A percentile compares a stretch with the other conserved stretches of the same genome.
phyloP scores from a whole-genome alignment of 2,113 vertebrate species.

The Circaetus cinerascens region DNA sequence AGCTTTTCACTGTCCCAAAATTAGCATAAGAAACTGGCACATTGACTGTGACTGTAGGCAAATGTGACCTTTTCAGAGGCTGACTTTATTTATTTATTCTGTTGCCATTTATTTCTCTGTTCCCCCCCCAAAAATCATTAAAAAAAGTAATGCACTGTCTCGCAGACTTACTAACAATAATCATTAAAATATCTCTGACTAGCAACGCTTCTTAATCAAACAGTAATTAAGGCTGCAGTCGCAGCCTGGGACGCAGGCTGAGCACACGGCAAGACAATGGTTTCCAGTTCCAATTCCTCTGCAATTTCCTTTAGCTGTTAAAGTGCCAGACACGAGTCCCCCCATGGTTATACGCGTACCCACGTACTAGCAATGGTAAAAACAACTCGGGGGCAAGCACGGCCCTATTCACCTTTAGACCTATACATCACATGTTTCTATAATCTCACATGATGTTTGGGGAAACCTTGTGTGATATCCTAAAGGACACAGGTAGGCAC shows the following conservation, averaged over 20 bases:
- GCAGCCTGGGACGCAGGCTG: background rate
- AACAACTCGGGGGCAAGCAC: background rate
- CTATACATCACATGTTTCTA: background rate
- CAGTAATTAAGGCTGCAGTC: background rate
- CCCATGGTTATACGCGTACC: background rate
- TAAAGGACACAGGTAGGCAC: background rate
- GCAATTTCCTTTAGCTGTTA: background rate
- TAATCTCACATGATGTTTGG: background rate
- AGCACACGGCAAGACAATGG: rapidly evolving
- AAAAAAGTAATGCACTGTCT: background rate
- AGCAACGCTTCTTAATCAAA: background rate
- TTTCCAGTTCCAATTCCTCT: background rate
- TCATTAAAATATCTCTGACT: background rate
- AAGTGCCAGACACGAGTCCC: rapidly evolving
- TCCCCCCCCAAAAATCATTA: background rate
- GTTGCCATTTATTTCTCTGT: background rate
- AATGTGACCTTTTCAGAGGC: constrained; percentile 41
- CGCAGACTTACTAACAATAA: background rate
- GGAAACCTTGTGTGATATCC: background rate
- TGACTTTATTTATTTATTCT: constrained; percentile 41
- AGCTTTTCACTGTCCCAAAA: background rate
- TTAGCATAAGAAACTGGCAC: background rate
- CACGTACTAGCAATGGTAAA: background rate
- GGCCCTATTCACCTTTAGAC: background rate
- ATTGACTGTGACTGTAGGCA: background rate